A percentile compares a stretch with the other conserved stretches of the same genome.
phyloP scores from a whole-genome alignment of 2,113 vertebrate genomes.

The Phyllostomus hastatus region DNA sequence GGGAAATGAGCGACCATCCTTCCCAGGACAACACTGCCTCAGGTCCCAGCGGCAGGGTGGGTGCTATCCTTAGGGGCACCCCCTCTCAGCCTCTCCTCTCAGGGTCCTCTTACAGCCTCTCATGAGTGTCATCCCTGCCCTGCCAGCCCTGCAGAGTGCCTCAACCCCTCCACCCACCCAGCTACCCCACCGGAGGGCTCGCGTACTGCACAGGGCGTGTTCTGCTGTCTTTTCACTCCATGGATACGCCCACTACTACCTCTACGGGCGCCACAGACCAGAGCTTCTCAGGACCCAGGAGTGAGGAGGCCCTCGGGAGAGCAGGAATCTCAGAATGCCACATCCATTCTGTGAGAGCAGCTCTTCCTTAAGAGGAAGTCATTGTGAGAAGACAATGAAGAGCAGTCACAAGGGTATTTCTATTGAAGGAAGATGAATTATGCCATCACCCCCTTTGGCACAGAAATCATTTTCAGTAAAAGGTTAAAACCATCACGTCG shows the following conservation, averaged over 20 bases:
- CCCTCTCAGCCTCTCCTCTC: not conserved
- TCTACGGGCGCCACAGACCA: not conserved
- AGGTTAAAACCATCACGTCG: constrained; percentile 67
- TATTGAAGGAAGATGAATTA: constrained; percentile 44
- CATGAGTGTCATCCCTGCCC: not conserved
- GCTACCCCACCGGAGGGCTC: not conserved
- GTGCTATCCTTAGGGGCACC: not conserved
- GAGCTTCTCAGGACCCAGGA: not conserved
- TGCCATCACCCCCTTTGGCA: constrained; percentile 57
- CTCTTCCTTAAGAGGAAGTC: constrained; percentile 41
- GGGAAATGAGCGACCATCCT: not conserved
- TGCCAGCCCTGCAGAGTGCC: not conserved
- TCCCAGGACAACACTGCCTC: not conserved
- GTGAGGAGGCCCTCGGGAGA: not conserved
- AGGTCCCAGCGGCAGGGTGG: not conserved
- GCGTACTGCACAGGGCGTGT: fast-evolving
- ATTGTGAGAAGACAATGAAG: not conserved
- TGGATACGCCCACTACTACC: not conserved
- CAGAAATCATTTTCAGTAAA: constrained; percentile 69
- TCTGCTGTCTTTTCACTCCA: not conserved
- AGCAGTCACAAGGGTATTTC: constrained; percentile 29
- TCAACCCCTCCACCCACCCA: not conserved
- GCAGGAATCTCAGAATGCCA: not conserved
- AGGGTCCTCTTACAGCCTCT: not conserved
- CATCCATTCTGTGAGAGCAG: not conserved